phyloP scores from a whole-genome alignment of 2,113 vertebrate species.

The Synchiropus splendidus region DNA sequence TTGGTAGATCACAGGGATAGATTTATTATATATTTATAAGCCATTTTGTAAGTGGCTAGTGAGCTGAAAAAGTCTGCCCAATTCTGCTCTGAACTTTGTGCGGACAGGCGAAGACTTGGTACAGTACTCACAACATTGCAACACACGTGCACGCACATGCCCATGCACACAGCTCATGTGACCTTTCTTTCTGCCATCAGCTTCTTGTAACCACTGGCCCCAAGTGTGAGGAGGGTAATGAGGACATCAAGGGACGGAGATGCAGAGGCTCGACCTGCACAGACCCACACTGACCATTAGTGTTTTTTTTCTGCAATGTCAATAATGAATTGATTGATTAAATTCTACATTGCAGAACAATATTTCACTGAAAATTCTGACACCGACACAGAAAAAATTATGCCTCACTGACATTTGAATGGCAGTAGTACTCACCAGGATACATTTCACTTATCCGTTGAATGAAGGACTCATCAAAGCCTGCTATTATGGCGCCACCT shows the following conservation, averaged over 20 bases:
- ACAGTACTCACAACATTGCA: neutral
- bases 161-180: too few relatives aligned
- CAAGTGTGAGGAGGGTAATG: constrained; percentile 88
- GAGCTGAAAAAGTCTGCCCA: neutral
- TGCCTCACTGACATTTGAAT: too few relatives aligned
- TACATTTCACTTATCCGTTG: constrained; percentile 96
- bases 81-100: neutral
- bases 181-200: constrained; percentile 92
- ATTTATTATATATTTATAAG: constrained; percentile 7
- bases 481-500: constrained; percentile 95
- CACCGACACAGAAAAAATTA: too few relatives aligned
- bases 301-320: too few relatives aligned
- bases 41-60: neutral
- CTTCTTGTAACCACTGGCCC: constrained; percentile 83
- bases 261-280: constrained; percentile 85
- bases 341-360: too few relatives aligned
- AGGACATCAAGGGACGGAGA: constrained; percentile 92
- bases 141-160: too few relatives aligned
- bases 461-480: constrained; percentile 83
- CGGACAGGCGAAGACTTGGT: neutral
- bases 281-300: too few relatives aligned
- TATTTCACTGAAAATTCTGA: too few relatives aligned
- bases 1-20: constrained; percentile 36
- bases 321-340: too few relatives aligned
- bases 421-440: constrained; percentile 79